A percentile compares a stretch with the other conserved stretches of the same genome.
These are phyloP conservation scores for Dunckerocampus dactyliophorus DNA, from an alignment of 2,113 vertebrate species.

Conservation along the genomic window DNA sequence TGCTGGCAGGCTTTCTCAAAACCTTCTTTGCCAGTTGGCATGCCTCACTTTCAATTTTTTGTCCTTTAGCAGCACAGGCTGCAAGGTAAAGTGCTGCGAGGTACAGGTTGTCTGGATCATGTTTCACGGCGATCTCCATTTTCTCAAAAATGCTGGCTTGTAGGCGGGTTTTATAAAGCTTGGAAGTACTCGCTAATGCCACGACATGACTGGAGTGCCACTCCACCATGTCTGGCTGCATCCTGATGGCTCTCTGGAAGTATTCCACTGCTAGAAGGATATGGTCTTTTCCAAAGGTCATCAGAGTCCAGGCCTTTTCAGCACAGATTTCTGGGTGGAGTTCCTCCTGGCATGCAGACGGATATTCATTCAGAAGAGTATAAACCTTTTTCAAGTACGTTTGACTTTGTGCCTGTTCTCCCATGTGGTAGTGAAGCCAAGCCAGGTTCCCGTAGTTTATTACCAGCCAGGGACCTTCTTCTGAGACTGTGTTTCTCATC, in stretches of 20 bases:
- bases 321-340: conserved; percentile 56
- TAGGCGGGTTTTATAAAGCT: not conserved
- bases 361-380: conserved; percentile 21
- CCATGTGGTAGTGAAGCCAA: conserved; percentile 47
- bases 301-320: conserved; percentile 65
- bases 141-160: conserved; percentile 6
- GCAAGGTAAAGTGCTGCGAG: conserved; percentile 14
- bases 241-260: conserved; percentile 55
- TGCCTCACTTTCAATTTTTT: conserved; percentile 5
- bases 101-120: conserved; percentile 44
- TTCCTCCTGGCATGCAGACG: conserved; percentile 22
- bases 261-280: conserved; percentile 24
- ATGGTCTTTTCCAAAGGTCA: conserved; percentile 30
- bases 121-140: conserved; percentile 22
- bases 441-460: conserved; percentile 59
- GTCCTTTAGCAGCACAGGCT: not conserved
- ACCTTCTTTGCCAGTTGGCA: conserved; percentile 14
- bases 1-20: conserved; percentile 29
- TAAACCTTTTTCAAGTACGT: conserved; percentile 37
- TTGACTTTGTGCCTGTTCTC: conserved; percentile 20
- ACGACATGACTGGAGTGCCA: conserved; percentile 39
- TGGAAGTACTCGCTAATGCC: not conserved
- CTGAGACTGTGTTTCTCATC: conserved; percentile 40
- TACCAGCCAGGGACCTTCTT: conserved; percentile 58
- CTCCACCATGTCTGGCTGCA: conserved; percentile 51